Base-by-base conservation (phyloP, 2,113 vertebrate species). In the Promerops cafer region DNA sequence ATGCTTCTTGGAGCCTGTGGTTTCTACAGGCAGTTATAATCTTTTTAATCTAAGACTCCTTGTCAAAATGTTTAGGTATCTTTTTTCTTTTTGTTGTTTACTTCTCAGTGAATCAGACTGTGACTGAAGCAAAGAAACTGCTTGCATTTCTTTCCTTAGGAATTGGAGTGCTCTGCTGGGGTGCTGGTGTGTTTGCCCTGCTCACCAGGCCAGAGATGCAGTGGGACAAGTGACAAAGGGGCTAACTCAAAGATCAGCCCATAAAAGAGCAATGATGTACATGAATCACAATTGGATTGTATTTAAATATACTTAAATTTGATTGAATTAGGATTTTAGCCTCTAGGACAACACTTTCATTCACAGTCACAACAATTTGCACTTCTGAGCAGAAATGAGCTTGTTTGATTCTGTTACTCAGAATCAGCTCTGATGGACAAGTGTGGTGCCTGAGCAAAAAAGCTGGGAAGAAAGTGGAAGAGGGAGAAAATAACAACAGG, bases 261-360 rank as follows among this genome's bases (percentile, higher is more conserved):
- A 76, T 70, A 53, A 53, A 66, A 85, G 81, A 81, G 52, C 26
- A 90, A 23, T 70, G 78, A 68, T 13, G 74, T 65, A 72, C 10
- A 27, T 75, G 89, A 94, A 75, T 16, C 60, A 83, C 95, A 88
- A 94, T 31, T 85, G 45, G 49, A 86, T 92, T 88, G 52, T 63
- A 82, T 83, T 93, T 94, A 89, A 96, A 76, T 60, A 27, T 60
- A 71, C 40, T 83, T 77, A 75, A 91, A 93, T 93, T 94, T 91
- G 66, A 91, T 40, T 53, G 61, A 71, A 79, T 18, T 56, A 70
- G n/a, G 72, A 94, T 96, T 91, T 68, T 68, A 93, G 59, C 90
- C 64, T 52, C 60, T 79, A 21, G 21, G 56, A 66, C 37, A 93
- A 27, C 42, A 59, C 86, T 93, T 97, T 80, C 85, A 90, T 68